Evolutionary conservation across 2,797 vertebrate species (phyloP), one percentile per base, ranked within the genome.

Genomic region (Centroberyx gerrardi): DNA sequence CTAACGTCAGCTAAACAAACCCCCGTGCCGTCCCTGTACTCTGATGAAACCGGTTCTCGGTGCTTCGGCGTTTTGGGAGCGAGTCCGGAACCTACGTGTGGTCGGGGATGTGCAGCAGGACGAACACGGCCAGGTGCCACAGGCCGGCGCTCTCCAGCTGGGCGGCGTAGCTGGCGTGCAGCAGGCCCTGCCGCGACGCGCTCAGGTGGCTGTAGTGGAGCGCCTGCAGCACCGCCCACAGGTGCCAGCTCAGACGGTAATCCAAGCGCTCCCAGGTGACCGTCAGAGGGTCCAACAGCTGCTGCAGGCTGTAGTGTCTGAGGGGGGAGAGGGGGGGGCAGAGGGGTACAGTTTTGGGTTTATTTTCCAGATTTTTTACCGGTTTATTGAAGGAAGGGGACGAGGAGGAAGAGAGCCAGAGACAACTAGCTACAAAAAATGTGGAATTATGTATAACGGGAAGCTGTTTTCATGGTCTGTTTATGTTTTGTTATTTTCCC

Each of bases 61-160:
- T n/a, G n/a, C n/a, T n/a, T n/a, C n/a, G n/a, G n/a, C n/a, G n/a
- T n/a, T n/a, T n/a, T n/a, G n/a, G n/a, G n/a, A n/a, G n/a, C n/a
- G n/a, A n/a, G n/a, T n/a, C n/a, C n/a, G 1, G 13, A 0, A 62
- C 83, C 0, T 81, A 95, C 95, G 28, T 6, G 71, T 93, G 76
- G 60, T 97, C 91, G 0, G 95, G 92, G 66, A 97, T 95, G 49
- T 99, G 98, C 55, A 99, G 91, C 72, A 99, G 92, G 5, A 99
- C 92, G 31, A 98, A 98, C 17, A 98, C 9, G 0, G 97, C 96
- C 96, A 96, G 95, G n/a, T 99, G 97, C 98, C 98, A 99, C 0
- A 97, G 94, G 0, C 97, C 98, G 0, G 93, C 90, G 0, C 95
- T 96, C 91, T 99, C 97, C 40, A 99, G 95, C 80, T 98, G 98